Percentiles rank a stretch among this genome's conserved stretches.
These are phyloP conservation scores for Drosophila anomelani DNA, from an alignment of 2,888 invertebrate species.

Conservation along the genomic window DNA sequence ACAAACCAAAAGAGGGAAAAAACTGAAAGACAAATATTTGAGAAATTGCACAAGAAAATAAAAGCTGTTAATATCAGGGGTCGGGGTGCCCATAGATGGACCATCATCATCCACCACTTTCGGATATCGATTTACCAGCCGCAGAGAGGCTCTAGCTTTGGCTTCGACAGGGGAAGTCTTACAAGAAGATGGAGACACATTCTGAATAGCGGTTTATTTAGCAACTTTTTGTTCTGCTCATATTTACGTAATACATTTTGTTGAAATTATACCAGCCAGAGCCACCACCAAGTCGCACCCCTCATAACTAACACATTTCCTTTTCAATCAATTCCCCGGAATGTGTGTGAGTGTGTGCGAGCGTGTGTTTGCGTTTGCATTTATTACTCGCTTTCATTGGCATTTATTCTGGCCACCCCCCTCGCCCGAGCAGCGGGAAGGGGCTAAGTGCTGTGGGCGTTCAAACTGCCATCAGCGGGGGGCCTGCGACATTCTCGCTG, in stretches of 20 bases:
- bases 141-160: slow-evolving; percentile 4
- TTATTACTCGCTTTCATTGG: slow-evolving; percentile 78
- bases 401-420: slow-evolving; percentile 63
- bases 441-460: slow-evolving; percentile 50
- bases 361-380: slow-evolving; percentile 58
- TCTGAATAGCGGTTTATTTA: slow-evolving; percentile 57
- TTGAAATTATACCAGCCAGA: slow-evolving; percentile 64
- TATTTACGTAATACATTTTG: slow-evolving; percentile 81
- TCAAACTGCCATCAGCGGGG: slow-evolving; percentile 20
- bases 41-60: slow-evolving; percentile 69
- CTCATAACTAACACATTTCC: slow-evolving; percentile 66
- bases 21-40: slow-evolving; percentile 67
- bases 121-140: slow-evolving; percentile 63
- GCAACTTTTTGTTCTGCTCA: slow-evolving; percentile 58
- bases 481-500: slow-evolving; percentile 2
- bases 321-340: slow-evolving; percentile 49
- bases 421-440: slow-evolving; percentile 6
- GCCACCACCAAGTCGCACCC: slow-evolving; percentile 50
- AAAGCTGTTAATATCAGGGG: slow-evolving; percentile 62
- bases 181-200: not conserved
- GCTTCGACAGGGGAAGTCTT: slow-evolving; percentile 1
- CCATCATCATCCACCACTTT: slow-evolving; percentile 56
- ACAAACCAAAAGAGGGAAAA: slow-evolving; percentile 15
- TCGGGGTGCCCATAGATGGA: slow-evolving; percentile 14
- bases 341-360: slow-evolving; percentile 19